Base-by-base conservation (phyloP, 1,140 invertebrate species). In the Drosophila nasuta region DNA sequence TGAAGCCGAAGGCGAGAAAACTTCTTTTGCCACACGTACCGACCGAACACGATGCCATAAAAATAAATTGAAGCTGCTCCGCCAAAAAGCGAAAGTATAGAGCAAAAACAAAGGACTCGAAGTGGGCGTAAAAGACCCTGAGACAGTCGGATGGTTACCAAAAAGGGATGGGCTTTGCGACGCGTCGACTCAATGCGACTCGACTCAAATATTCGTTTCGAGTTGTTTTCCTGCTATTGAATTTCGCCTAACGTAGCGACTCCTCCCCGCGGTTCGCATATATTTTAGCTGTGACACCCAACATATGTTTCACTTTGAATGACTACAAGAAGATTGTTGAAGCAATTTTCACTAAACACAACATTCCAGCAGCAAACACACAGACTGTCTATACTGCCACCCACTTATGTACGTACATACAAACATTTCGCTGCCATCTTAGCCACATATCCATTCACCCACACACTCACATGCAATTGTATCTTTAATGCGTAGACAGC, bases 291-390 rank as follows among this genome's bases (percentile, higher is more conserved):
- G 77, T 86, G 81, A 85, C 81, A 81, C 81, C 69, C 81, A 81
- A 81, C 81, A 85, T 85, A 85, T 85, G 81, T 86, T 85, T 77
- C 69, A 86, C 76, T 85, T 75, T 85, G 69, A 85, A 85, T 85
- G 81, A 85, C 76, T 85, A 72, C 81, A 81, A 51, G 77, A 66
- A 81, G 77, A 85, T 86, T 81, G 74, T 71, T 48, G 57, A 66
- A 85, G 74, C 81, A 77, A 85, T 85, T 85, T 85, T 64, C 77
- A 81, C 81, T 78, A 85, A 81, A 81, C 81, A 79, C 76, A 78
- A 65, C 75, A 83, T 82, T 74, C 67, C 65, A 38, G 13, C 30
- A 33, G 51, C 28, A 38, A 10, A 17, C 20, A 41, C 28, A 28
- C 59, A 51, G 57, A 38, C 46, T 51, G 52, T 38, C 43, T 33